Base-by-base conservation (phyloP, 1,140 invertebrate genomes). In the Drosophila lacertosa region DNA sequence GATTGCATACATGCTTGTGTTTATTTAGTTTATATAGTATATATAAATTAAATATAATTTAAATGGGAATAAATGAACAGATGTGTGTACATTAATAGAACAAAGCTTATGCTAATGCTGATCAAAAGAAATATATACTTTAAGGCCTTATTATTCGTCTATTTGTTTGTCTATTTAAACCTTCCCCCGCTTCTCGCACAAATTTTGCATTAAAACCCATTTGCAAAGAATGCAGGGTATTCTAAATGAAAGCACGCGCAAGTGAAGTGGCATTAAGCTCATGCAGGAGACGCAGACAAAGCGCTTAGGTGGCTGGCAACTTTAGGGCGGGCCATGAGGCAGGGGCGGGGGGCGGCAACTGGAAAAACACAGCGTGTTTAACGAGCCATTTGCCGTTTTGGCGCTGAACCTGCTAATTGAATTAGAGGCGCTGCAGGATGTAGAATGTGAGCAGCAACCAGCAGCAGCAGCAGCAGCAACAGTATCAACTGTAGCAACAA, bases 381-480 rank as follows among this genome's bases (percentile, higher is more conserved):
- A 86, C 82, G 81, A 86, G 81, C 82, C 81, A 86, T 86, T 86
- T 86, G 82, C 81, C 59, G 77, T 82, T 86, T 88, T 86, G 82
- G 81, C 82, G 77, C 74, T 86, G 82, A 86, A 86, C 77, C 86
- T 86, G 82, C 82, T 84, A 84, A 84, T 84, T 84, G 82, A 84
- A 84, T 84, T 84, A 84, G 77, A 81, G 73, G 48, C 73, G 69
- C 81, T 76, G 37, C 68, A 59, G 54, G 68, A 51, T 66, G 47
- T 57, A 39, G 62, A 51, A 70, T 57, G 37, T 50, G 51, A 68
- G 29, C 32, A 59, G 32, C 22, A 29, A 15, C 18, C 40, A 7
- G 59, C 48, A 77, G 40, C 47, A 64, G 39, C 54, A 71, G 55
- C 10, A 54, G 18, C 7, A 22, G 22, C n/a, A 54, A 18, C 20